Evolutionary conservation across 64 coral and sea anemone genomes (phyloP).

Genomic region (Porites australiensis): DNA sequence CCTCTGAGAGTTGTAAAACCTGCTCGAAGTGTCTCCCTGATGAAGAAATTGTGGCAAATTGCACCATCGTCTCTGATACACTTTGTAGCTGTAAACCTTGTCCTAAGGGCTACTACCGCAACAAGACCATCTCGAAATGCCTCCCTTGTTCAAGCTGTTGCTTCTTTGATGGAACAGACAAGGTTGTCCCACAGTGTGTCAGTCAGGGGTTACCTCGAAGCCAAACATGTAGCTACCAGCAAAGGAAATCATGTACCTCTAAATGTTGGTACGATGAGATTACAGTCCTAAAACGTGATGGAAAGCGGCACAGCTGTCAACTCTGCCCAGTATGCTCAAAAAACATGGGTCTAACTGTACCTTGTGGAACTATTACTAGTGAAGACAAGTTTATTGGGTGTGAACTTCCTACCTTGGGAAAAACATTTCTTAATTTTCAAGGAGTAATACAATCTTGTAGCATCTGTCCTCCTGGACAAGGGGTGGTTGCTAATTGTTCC

Average conservation of each 20-base stretch:
- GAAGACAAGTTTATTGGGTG: not conserved
- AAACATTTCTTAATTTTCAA: conserved; percentile 2
- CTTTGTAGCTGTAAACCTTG: conserved; percentile 15
- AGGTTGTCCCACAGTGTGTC: conserved; percentile 16
- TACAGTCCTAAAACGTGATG: not conserved
- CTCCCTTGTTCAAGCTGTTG: conserved; percentile 48
- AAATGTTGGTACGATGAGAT: conserved; percentile 27
- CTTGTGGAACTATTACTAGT: conserved; percentile 8
- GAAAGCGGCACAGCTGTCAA: not conserved
- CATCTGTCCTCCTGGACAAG: not conserved
- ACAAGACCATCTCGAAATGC: not conserved
- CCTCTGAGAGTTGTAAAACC: not conserved
- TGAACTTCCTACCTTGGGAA: not conserved
- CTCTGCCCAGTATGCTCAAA: conserved; percentile 6
- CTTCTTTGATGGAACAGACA: not conserved
- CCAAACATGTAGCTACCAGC: conserved; percentile 7
- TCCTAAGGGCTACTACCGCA: conserved; percentile 6
- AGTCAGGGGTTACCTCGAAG: not conserved
- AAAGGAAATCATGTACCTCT: not conserved
- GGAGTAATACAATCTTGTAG: not conserved
- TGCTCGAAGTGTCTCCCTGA: not conserved
- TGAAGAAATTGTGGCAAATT: not conserved
- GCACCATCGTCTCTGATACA: not conserved
- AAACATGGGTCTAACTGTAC: not conserved
- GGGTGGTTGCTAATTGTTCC: conserved; percentile 23